Evolutionary conservation across 2,113 vertebrate genomes (phyloP).

Genomic region (Alaudala cheleensis): DNA sequence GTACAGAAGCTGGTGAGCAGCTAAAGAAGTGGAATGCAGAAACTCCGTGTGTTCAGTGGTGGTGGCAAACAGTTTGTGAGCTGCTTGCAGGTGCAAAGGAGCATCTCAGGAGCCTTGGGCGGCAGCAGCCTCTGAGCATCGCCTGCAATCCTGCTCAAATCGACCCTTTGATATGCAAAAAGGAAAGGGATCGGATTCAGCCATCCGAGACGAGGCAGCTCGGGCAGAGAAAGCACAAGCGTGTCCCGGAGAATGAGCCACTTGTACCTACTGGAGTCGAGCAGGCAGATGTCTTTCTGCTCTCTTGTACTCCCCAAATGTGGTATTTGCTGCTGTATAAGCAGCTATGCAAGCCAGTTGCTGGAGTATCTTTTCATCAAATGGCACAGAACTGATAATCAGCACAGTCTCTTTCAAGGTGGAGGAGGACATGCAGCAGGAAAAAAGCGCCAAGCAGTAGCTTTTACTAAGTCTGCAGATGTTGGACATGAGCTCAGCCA

Average conservation of each 20-base stretch:
- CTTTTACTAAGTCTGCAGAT: not conserved
- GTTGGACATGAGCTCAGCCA: not conserved
- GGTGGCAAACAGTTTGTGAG: not conserved
- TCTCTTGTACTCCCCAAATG: not conserved
- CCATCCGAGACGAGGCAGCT: not conserved
- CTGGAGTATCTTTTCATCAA: not conserved
- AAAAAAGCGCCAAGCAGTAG: not conserved
- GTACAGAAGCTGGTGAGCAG: not conserved
- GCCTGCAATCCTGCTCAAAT: not conserved
- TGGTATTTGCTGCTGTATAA: not conserved
- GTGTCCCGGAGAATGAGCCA: not conserved
- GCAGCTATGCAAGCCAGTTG: not conserved
- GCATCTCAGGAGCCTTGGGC: not conserved
- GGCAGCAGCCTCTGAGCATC: not conserved
- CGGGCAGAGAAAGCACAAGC: not conserved
- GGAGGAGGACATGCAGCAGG: not conserved
- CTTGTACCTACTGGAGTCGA: conserved; percentile 20
- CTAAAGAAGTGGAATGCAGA: not conserved
- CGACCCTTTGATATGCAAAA: conserved; percentile 13
- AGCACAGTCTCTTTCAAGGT: not conserved
- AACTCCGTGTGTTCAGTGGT: not conserved
- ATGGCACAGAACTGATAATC: not conserved
- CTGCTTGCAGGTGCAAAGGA: not conserved
- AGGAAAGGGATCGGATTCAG: not conserved
- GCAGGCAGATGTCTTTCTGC: conserved; percentile 17